These are phyloP conservation scores for Hartigia nigra DNA, from an alignment of 2,888 invertebrate genomes.

Conservation along the genomic window DNA sequence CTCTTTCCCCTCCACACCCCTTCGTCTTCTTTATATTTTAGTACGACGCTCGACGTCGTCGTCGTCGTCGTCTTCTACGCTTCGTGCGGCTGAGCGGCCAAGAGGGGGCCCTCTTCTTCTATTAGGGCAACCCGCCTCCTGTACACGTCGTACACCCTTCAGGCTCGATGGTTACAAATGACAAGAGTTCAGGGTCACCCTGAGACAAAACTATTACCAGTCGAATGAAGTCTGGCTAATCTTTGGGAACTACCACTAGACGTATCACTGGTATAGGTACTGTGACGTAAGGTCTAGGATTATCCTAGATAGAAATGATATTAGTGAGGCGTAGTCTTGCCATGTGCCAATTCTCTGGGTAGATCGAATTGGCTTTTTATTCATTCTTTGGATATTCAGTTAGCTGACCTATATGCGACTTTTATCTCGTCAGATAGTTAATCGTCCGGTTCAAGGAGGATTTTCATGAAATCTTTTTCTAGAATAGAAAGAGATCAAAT, in stretches of 20 bases:
- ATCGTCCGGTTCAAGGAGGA: not conserved
- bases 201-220: not conserved
- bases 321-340: not conserved
- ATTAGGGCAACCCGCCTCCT: not conserved
- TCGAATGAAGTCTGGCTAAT: not conserved
- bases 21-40: not conserved
- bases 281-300: not conserved
- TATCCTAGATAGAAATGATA: not conserved
- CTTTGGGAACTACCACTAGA: not conserved
- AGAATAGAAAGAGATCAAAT: too few species aligned
- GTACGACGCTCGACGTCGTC: not conserved
- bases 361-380: not conserved
- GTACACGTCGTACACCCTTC: not conserved
- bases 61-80: not conserved
- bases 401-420: too few species aligned
- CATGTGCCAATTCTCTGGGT: not conserved
- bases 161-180: constrained; percentile 16
- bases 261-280: not conserved
- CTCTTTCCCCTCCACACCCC: not conserved
- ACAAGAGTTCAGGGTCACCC: constrained; percentile 6
- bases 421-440: too few species aligned
- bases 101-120: not conserved
- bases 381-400: too few species aligned
- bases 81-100: too few species aligned
- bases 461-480: too few species aligned